phyloP scores from a whole-genome alignment of 2,888 invertebrate genomes.

The Eutolmus rufibarbis region DNA sequence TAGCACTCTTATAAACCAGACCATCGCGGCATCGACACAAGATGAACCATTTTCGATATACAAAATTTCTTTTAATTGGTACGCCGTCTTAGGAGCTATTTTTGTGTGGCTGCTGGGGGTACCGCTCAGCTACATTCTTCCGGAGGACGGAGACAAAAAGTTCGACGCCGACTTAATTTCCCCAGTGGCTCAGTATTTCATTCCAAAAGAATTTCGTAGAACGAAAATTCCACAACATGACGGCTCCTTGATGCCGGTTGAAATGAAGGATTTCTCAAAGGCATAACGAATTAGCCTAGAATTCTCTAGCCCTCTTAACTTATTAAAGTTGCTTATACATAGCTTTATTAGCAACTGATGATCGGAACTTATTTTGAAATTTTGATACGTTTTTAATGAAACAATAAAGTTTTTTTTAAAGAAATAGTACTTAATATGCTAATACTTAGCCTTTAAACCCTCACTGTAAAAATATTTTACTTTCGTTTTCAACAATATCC shows the following conservation, averaged over 20 bases:
- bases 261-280: background rate
- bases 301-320: background rate
- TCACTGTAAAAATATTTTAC: no score
- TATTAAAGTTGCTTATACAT: background rate
- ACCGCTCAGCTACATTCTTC: constrained; percentile 66
- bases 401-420: background rate
- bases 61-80: constrained; percentile 70
- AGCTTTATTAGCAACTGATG: background rate
- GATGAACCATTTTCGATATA: constrained; percentile 63
- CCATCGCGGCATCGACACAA: constrained; percentile 47
- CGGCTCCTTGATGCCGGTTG: background rate
- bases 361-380: background rate
- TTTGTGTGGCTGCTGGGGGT: constrained; percentile 66
- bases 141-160: constrained; percentile 53
- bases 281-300: background rate
- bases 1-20: background rate
- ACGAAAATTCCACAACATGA: constrained; percentile 34
- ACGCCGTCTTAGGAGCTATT: constrained; percentile 65
- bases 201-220: constrained; percentile 40
- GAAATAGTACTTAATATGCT: background rate
- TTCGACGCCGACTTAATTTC: constrained; percentile 56
- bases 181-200: constrained; percentile 51
- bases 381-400: background rate
- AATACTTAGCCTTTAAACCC: background rate
- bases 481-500: no score